These are phyloP conservation scores for Notarius quadriscutis DNA, from an alignment of 2,113 vertebrate genomes.

Conservation along the genomic window DNA sequence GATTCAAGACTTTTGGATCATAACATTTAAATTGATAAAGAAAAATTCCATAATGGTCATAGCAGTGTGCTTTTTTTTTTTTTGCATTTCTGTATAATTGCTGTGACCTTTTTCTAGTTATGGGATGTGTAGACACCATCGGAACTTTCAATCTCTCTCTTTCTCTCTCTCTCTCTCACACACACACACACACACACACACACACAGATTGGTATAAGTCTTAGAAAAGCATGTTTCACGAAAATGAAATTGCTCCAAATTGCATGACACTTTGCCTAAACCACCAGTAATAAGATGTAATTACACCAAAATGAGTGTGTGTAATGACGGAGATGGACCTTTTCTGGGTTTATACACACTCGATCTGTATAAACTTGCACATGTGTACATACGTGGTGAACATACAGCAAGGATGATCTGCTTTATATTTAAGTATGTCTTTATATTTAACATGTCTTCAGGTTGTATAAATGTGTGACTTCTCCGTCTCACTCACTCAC, in stretches of 20 bases:
- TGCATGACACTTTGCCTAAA: background rate
- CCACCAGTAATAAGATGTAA: slow-evolving; percentile 6
- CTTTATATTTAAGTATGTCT: background rate
- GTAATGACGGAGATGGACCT: background rate
- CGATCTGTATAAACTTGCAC: background rate
- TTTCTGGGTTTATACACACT: background rate
- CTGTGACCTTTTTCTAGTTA: background rate
- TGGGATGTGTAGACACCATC: background rate
- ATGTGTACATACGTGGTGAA: background rate
- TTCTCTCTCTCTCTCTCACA: background rate
- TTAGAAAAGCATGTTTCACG: background rate
- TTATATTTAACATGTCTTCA: no score
- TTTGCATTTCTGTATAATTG: background rate
- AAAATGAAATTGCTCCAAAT: background rate
- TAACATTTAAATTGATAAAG: background rate
- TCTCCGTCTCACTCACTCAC: background rate
- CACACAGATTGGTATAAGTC: background rate
- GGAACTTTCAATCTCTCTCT: background rate
- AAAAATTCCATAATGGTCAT: background rate
- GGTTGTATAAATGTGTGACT: background rate
- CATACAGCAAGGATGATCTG: background rate
- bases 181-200: background rate
- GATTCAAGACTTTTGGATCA: background rate
- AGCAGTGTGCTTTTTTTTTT: background rate
- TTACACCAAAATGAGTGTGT: background rate